phyloP scores from a whole-genome alignment of 2,113 vertebrate species.

The Ammodytes marinus region DNA sequence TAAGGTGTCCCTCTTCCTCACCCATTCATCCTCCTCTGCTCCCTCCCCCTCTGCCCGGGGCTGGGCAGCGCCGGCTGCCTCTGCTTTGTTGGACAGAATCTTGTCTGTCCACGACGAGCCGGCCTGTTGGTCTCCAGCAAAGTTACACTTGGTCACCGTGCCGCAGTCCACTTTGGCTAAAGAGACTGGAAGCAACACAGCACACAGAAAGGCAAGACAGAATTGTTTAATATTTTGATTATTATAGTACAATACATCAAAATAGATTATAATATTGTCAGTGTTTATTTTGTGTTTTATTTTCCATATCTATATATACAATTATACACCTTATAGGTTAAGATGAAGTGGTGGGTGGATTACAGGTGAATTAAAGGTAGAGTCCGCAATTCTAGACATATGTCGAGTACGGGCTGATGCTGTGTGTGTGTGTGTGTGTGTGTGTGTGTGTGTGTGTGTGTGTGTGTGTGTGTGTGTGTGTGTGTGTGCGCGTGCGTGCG shows the following conservation, averaged over 20 bases:
- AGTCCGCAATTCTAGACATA: no score
- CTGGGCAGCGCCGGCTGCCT: not conserved
- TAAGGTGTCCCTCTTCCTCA: constrained; percentile 64
- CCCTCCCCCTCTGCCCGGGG: constrained; percentile 81
- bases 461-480: no score
- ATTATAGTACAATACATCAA: not conserved
- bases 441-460: no score
- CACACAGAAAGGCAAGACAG: not conserved
- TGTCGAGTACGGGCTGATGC: no score
- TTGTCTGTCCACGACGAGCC: constrained; percentile 93
- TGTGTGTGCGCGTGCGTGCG: no score
- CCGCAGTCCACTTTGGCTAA: constrained; percentile 88
- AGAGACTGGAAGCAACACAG: constrained; percentile 80
- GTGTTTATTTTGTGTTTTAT: not conserved
- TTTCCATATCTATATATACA: not conserved
- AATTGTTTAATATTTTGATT: not conserved
- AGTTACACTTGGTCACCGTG: constrained; percentile 91
- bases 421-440: no score
- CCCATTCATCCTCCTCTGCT: constrained; percentile 91
- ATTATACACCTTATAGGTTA: not conserved
- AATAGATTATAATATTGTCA: not conserved
- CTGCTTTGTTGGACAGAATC: constrained; percentile 88
- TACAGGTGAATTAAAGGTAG: no score
- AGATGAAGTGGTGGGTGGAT: not conserved
- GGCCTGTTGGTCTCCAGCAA: constrained; percentile 86